A percentile compares a stretch with the other conserved stretches of the same genome.
phyloP scores from a whole-genome alignment of 2,888 invertebrate species.

The Acronicta psi region DNA sequence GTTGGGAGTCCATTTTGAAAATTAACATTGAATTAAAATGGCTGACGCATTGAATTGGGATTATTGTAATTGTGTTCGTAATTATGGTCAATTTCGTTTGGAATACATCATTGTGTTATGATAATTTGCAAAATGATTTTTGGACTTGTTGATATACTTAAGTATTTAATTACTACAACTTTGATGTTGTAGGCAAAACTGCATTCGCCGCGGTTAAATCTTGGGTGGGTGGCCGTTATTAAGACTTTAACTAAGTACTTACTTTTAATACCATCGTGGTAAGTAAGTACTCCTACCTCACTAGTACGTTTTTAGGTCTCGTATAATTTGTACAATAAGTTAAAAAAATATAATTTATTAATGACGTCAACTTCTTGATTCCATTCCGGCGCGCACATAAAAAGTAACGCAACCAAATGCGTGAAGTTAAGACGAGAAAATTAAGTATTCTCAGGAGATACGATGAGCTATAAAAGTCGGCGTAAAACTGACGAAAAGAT shows the following conservation, averaged over 20 bases:
- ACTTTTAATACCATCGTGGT: too few species aligned
- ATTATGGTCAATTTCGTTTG: conserved; percentile 20
- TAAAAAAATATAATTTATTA: too few species aligned
- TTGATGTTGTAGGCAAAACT: too few species aligned
- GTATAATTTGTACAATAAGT: too few species aligned
- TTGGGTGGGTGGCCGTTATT: too few species aligned
- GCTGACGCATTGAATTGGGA: conserved; percentile 17
- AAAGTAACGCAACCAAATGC: conserved; percentile 39
- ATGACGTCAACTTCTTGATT: too few species aligned
- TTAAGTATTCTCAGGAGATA: conserved; percentile 48
- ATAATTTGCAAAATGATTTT: conserved; percentile 10
- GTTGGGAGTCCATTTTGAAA: conserved; percentile 21
- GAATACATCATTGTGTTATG: conserved; percentile 12
- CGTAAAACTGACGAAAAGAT: conserved; percentile 39
- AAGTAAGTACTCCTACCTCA: too few species aligned
- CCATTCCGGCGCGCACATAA: conserved; percentile 36
- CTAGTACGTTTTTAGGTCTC: too few species aligned
- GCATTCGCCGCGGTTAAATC: too few species aligned
- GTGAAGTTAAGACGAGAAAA: conserved; percentile 51
- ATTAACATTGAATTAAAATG: conserved; percentile 30
- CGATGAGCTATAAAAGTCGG: conserved; percentile 48
- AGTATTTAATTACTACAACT: too few species aligned
- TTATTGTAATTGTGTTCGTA: conserved; percentile 6
- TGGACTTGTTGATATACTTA: too few species aligned
- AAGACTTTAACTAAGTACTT: too few species aligned